These are phyloP conservation scores for Cheilosia vulpina DNA, from an alignment of 2,888 invertebrate species.

Conservation along the genomic window DNA sequence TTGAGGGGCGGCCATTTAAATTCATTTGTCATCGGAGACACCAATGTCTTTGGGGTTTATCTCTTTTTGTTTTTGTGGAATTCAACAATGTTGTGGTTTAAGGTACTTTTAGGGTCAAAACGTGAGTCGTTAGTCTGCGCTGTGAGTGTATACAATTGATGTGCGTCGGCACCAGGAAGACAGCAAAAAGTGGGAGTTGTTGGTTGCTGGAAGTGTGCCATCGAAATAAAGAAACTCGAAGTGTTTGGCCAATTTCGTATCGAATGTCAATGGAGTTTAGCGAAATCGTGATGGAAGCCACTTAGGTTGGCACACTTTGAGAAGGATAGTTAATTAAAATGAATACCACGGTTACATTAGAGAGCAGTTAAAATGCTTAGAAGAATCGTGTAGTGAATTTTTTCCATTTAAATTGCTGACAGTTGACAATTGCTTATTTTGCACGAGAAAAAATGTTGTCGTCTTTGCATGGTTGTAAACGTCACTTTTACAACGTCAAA, in stretches of 20 bases:
- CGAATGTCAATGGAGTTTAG: conserved; percentile 39
- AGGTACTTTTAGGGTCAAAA: conserved; percentile 63
- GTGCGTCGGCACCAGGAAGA: conserved; percentile 1
- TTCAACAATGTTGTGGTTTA: conserved; percentile 50
- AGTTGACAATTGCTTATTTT: too few species aligned
- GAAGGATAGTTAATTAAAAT: neutral
- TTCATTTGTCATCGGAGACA: conserved; percentile 62
- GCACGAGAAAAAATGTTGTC: too few species aligned
- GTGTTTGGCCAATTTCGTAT: conserved; percentile 37
- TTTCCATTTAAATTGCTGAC: too few species aligned
- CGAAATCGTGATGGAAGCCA: conserved; percentile 22
- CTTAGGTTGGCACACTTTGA: neutral
- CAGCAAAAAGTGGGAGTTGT: neutral
- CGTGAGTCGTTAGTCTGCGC: conserved; percentile 39
- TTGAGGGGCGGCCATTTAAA: conserved; percentile 49
- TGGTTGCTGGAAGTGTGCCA: conserved; percentile 55
- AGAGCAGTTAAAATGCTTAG: too few species aligned
- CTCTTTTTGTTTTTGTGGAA: conserved; percentile 3
- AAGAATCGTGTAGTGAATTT: too few species aligned
- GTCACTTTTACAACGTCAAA: too few species aligned
- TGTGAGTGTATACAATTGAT: conserved; percentile 6
- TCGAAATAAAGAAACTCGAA: conserved; percentile 37
- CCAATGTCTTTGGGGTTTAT: conserved; percentile 27
- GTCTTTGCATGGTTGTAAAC: too few species aligned
- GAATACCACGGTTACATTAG: neutral